A percentile compares a stretch with the other conserved stretches of the same genome.
Evolutionary conservation across 2,888 invertebrate genomes (phyloP).

Genomic region (Caenorhabditis virilis): DNA sequence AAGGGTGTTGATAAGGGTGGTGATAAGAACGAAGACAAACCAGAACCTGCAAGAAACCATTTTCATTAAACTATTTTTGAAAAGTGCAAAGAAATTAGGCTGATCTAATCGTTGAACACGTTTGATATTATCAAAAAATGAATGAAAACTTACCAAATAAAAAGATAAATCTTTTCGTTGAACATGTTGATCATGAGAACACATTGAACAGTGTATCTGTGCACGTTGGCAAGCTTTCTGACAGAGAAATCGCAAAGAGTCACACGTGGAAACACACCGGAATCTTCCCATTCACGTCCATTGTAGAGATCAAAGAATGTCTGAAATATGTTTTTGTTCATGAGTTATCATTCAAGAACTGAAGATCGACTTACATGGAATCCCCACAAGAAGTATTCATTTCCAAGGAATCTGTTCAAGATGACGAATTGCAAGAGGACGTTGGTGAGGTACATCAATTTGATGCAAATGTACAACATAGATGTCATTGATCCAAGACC

Average conservation of each 20-base stretch:
- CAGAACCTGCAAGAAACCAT: too few relatives aligned
- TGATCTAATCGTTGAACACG: neutral
- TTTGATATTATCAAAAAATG: too few relatives aligned
- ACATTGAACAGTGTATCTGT: conserved; percentile 67
- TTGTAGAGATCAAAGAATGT: conserved; percentile 61
- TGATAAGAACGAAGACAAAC: conserved; percentile 71
- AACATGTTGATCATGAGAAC: conserved; percentile 69
- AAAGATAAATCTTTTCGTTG: conserved; percentile 68
- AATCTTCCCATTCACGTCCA: conserved; percentile 67
- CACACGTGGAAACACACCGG: conserved; percentile 68
- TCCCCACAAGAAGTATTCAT: conserved; percentile 67
- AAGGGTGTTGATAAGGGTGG: conserved; percentile 71
- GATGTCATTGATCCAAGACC: conserved; percentile 40
- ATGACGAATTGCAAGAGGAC: conserved; percentile 67
- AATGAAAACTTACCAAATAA: conserved; percentile 54
- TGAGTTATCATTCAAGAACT: neutral
- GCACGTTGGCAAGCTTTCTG: conserved; percentile 69
- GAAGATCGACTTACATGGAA: conserved; percentile 51
- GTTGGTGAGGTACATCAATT: conserved; percentile 64
- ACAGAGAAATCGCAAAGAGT: conserved; percentile 64
- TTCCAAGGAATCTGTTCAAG: conserved; percentile 68
- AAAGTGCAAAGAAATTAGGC: too few relatives aligned
- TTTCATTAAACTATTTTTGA: too few relatives aligned
- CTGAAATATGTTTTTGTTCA: conserved; percentile 25
- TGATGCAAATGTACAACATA: conserved; percentile 60